phyloP scores from a whole-genome alignment of 2,888 invertebrate genomes.

The Drosophila koepferae region DNA sequence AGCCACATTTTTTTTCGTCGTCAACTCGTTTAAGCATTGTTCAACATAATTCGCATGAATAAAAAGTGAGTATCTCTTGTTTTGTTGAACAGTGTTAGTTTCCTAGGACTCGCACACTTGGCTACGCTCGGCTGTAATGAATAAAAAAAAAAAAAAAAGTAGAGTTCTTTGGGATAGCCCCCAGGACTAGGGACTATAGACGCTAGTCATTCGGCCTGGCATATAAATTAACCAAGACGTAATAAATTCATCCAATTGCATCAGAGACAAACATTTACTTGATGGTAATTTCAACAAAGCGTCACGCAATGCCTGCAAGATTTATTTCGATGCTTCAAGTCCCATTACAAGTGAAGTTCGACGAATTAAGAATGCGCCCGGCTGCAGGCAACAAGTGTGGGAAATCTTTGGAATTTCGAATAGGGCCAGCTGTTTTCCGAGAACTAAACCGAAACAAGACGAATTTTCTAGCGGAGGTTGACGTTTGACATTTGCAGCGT shows the following conservation, averaged over 20 bases:
- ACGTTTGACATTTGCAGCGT: conserved; percentile 62
- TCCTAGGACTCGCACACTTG: not conserved
- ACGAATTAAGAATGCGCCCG: conserved; percentile 65
- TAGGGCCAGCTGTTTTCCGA: conserved; percentile 67
- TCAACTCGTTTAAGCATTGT: conserved; percentile 60
- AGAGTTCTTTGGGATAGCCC: not conserved
- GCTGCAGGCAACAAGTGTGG: conserved; percentile 69
- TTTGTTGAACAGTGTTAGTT: not conserved
- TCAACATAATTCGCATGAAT: conserved; percentile 62
- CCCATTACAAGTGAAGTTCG: conserved; percentile 75
- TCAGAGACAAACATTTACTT: conserved; percentile 61
- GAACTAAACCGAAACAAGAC: conserved; percentile 45
- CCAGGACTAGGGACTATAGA: too few relatives aligned
- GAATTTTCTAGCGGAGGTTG: conserved; percentile 14
- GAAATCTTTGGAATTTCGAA: conserved; percentile 53
- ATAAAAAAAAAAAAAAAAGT: not conserved
- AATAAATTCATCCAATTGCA: conserved; percentile 72
- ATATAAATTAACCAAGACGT: conserved; percentile 55
- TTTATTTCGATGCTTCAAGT: conserved; percentile 68
- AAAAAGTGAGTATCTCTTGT: conserved; percentile 1
- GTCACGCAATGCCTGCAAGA: conserved; percentile 51
- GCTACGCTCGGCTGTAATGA: not conserved
- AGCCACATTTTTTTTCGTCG: conserved; percentile 3
- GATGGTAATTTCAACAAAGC: conserved; percentile 56
- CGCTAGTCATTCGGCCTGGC: not conserved